Conservation (phyloP, 2,888 invertebrate species). For the Agrotis ipsilon region DNA sequence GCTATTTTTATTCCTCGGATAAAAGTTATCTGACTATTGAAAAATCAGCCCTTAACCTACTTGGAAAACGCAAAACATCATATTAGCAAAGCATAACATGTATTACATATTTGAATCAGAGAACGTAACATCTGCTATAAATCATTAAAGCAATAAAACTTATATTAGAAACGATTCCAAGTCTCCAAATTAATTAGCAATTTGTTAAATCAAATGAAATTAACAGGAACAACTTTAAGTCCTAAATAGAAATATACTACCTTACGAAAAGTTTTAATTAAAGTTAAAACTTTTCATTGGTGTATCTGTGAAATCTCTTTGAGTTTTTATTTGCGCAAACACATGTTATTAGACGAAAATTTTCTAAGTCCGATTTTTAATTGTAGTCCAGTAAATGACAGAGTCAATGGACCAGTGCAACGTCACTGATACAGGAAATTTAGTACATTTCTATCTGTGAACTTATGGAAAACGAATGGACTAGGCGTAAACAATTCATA, state of each 20-base stretch:
- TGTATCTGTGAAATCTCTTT: conserved; percentile 3
- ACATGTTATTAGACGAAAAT: background rate
- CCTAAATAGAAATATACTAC: conserved; percentile 19
- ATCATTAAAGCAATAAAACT: conserved; percentile 7
- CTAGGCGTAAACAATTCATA: too few relatives aligned
- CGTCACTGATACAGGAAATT: too few relatives aligned
- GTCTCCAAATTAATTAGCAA: conserved; percentile 30
- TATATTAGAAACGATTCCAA: conserved; percentile 12
- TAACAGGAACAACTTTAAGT: conserved; percentile 30
- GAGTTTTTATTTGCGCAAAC: background rate
- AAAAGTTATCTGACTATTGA: too few relatives aligned
- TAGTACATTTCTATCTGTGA: too few relatives aligned
- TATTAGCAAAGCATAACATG: too few relatives aligned
- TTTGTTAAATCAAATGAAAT: conserved; percentile 31
- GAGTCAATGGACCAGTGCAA: too few relatives aligned
- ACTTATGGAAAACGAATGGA: too few relatives aligned
- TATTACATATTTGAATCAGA: background rate
- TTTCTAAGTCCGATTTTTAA: too few relatives aligned
- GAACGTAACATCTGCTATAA: background rate
- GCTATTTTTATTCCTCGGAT: too few relatives aligned
- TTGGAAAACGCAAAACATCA: too few relatives aligned
- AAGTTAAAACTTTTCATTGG: conserved; percentile 28
- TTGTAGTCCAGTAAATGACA: too few relatives aligned
- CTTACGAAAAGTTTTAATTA: conserved; percentile 33
- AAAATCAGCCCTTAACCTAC: too few relatives aligned